Evolutionary conservation across 2,888 invertebrate species (phyloP).

Genomic region (Ptychoptera albimana): DNA sequence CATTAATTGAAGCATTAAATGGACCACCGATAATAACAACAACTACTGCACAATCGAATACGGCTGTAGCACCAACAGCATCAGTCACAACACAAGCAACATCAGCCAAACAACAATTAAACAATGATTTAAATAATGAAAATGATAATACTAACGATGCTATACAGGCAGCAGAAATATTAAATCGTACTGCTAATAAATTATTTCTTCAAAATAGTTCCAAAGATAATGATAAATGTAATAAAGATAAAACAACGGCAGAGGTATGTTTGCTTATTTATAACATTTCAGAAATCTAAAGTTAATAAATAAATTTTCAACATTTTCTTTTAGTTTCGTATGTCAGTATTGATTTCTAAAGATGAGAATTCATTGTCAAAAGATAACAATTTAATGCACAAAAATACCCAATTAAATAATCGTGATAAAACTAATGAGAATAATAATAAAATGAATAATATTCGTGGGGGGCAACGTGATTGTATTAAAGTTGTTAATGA

Average conservation of each 20-base stretch:
- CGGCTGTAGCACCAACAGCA: no score
- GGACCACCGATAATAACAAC: constrained; percentile 49
- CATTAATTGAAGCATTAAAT: constrained; percentile 88
- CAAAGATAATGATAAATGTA: not conserved
- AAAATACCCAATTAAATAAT: constrained; percentile 23
- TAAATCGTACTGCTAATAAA: not conserved
- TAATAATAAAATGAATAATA: constrained; percentile 19
- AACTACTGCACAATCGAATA: constrained; percentile 21
- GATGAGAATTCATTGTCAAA: constrained; percentile 34
- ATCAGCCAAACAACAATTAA: no score
- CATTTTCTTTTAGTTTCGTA: constrained; percentile 38
- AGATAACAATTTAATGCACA: constrained; percentile 25
- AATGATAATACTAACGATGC: constrained; percentile 45
- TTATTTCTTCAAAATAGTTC: not conserved
- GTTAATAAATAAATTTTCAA: no score
- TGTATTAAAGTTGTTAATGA: constrained; percentile 45
- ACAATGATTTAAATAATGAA: no score
- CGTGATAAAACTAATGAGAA: constrained; percentile 10
- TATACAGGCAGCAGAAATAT: constrained; percentile 27
- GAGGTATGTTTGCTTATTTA: no score
- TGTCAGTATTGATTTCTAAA: constrained; percentile 52
- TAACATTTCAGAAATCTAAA: no score
- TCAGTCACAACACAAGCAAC: not conserved
- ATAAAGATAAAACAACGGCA: no score
- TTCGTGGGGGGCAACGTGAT: constrained; percentile 32